phyloP scores from a whole-genome alignment of 2,888 invertebrate species.

The Heteromyza rotundicornis region DNA sequence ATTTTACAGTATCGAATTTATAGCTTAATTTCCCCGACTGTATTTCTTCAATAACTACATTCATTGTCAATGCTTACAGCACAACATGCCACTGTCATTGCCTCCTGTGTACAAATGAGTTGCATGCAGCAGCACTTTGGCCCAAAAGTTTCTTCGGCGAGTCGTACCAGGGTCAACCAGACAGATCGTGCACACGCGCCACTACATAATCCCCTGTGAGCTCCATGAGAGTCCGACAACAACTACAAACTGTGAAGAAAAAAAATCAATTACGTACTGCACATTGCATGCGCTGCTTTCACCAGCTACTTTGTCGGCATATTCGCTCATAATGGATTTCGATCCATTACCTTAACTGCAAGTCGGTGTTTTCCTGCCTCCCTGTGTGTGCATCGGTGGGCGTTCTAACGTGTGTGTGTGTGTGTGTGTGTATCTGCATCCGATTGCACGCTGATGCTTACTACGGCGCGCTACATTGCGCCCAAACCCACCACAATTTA shows the following conservation, averaged over 20 bases:
- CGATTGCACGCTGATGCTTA: neutral
- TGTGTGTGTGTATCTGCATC: neutral
- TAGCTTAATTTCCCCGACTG: no score
- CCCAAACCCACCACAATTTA: neutral
- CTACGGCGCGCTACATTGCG: neutral
- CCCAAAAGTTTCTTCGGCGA: no score
- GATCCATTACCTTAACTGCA: neutral
- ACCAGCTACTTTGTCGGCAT: neutral
- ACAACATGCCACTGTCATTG: no score
- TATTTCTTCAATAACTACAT: no score
- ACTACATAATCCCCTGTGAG: neutral
- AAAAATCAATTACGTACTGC: slow-evolving; percentile 13
- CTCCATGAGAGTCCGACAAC: neutral
- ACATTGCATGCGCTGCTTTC: neutral
- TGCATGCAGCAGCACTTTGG: no score
- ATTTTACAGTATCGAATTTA: no score
- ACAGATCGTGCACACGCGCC: no score
- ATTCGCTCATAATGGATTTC: neutral
- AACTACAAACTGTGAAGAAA: neutral
- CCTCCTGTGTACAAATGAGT: no score
- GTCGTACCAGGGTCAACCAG: no score
- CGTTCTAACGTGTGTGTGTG: neutral
- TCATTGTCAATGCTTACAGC: no score
- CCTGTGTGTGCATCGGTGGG: neutral
- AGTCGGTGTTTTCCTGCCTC: neutral